A percentile compares a stretch with the other conserved stretches of the same genome.
These are phyloP conservation scores for Hippoglossus stenolepis DNA, from an alignment of 2,113 vertebrate genomes.

Conservation along the genomic window DNA sequence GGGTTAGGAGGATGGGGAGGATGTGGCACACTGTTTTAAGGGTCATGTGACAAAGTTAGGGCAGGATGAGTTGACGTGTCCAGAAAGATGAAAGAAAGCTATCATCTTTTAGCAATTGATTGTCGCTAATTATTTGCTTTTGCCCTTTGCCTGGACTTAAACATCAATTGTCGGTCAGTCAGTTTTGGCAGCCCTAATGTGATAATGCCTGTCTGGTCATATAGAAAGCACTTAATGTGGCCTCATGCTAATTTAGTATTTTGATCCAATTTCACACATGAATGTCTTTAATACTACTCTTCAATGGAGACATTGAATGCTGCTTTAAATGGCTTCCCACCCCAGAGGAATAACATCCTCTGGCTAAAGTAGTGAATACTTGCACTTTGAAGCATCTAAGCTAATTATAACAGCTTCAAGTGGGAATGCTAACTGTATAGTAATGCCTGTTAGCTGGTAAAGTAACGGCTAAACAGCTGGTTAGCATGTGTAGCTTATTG, in stretches of 20 bases:
- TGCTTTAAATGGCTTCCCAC: background rate
- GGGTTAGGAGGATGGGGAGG: constrained; percentile 3
- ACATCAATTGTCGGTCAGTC: background rate
- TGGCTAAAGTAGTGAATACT: background rate
- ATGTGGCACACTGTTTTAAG: constrained; percentile 24
- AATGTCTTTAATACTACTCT: background rate
- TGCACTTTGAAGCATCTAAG: background rate
- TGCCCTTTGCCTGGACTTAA: background rate
- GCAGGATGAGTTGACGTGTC: constrained; percentile 34
- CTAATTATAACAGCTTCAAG: constrained; percentile 1
- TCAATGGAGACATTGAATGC: background rate
- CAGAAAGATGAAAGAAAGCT: constrained; percentile 18
- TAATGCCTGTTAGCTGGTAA: background rate
- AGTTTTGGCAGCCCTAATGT: background rate
- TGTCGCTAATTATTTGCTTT: background rate
- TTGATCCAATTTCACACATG: background rate
- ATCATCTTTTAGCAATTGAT: background rate
- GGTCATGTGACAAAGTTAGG: constrained; percentile 67
- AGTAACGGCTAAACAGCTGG: constrained; percentile 8
- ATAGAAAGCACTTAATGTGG: background rate
- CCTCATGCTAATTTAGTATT: background rate
- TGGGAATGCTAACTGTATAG: constrained; percentile 10
- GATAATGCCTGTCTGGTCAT: background rate
- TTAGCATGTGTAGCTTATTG: constrained; percentile 42
- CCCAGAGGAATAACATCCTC: background rate